phyloP scores from a whole-genome alignment of 2,113 vertebrate genomes.

The Numida meleagris region DNA sequence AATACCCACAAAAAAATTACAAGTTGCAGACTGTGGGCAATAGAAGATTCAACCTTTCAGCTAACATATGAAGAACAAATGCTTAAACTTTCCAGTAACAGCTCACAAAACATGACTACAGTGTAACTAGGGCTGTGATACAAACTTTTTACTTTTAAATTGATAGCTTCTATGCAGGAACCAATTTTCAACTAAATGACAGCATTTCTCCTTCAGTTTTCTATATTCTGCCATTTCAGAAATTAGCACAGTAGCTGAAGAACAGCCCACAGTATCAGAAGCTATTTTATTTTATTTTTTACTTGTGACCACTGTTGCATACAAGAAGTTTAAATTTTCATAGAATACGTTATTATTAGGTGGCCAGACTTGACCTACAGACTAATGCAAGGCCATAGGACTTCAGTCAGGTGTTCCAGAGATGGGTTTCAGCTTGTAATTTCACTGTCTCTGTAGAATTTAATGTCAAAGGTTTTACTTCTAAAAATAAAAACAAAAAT shows the following conservation, averaged over 20 bases:
- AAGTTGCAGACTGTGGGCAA: neutral
- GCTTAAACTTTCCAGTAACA: neutral
- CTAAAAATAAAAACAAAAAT: conserved; percentile 48
- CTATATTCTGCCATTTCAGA: neutral
- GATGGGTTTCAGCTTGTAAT: conserved; percentile 24
- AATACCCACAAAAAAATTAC: neutral
- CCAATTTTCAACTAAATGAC: neutral
- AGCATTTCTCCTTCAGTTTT: conserved; percentile 14
- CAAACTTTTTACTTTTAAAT: neutral
- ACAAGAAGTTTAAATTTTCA: neutral
- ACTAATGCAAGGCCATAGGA: neutral
- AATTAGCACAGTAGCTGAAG: neutral
- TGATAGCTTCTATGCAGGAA: neutral
- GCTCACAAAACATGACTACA: neutral
- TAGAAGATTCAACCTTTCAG: neutral
- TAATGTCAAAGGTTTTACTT: conserved; percentile 21
- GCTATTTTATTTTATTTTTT: neutral
- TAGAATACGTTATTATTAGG: neutral
- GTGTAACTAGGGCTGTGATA: neutral
- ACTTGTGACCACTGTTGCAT: neutral
- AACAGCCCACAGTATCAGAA: neutral
- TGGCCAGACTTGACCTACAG: neutral
- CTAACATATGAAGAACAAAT: neutral
- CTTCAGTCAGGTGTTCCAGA: neutral
- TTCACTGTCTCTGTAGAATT: neutral